Percentiles rank a stretch among this genome's conserved stretches.
These are phyloP conservation scores for Ochlodes sylvanus DNA, from an alignment of 2,888 invertebrate genomes.

Conservation along the genomic window DNA sequence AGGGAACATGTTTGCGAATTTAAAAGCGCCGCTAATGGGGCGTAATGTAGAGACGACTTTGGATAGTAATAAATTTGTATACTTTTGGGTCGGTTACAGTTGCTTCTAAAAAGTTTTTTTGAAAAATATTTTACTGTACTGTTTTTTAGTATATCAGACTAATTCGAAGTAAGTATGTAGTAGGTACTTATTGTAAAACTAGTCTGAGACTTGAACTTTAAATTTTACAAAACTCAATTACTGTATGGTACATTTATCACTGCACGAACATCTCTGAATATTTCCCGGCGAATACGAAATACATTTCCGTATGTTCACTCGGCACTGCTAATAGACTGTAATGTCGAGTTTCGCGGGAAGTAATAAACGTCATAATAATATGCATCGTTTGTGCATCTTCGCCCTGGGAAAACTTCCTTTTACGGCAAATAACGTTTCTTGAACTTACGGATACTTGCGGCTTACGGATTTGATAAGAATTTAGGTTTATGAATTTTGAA, in stretches of 20 bases:
- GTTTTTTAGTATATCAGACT: no score
- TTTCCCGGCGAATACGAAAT: background rate
- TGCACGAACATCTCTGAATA: background rate
- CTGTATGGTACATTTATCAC: no score
- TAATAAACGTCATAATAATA: slow-evolving; percentile 26
- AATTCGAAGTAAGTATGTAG: no score
- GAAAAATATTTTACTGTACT: no score
- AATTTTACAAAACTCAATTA: no score
- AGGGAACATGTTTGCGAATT: slow-evolving; percentile 25
- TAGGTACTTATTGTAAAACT: background rate
- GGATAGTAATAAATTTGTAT: slow-evolving; percentile 13
- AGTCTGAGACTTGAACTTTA: background rate
- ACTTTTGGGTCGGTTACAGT: background rate
- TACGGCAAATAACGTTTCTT: background rate
- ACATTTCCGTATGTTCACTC: slow-evolving; percentile 8
- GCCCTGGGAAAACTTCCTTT: slow-evolving; percentile 10
- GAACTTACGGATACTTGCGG: background rate
- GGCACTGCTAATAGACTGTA: background rate
- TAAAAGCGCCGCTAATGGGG: slow-evolving; percentile 30
- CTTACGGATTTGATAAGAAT: background rate
- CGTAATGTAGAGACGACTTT: slow-evolving; percentile 22
- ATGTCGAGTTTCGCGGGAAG: slow-evolving; percentile 13
- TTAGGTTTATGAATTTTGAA: background rate
- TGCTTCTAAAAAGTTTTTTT: no score
- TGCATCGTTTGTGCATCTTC: slow-evolving; percentile 16